Conservation (phyloP, 2,113 vertebrate species). For the Oriolus oriolus region DNA sequence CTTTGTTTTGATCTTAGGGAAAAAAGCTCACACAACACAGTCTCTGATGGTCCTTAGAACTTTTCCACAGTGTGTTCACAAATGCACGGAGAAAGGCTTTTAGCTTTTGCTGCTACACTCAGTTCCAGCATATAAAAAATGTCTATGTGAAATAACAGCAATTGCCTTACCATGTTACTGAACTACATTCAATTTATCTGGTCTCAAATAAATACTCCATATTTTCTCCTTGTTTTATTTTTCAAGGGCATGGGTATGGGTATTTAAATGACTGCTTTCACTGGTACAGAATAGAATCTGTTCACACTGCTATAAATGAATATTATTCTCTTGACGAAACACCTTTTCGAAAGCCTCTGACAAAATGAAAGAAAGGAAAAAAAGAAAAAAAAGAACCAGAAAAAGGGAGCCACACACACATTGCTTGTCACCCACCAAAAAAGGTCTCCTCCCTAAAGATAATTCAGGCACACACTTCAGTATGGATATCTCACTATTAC, state of each 20-base stretch:
- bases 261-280: conserved; percentile 67
- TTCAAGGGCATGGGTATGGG: conserved; percentile 52
- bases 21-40: background rate
- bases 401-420: background rate
- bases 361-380: background rate
- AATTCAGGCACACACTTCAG: background rate
- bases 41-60: background rate
- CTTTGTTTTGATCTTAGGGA: conserved; percentile 1
- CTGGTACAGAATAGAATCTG: conserved; percentile 31
- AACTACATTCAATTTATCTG: conserved; percentile 35
- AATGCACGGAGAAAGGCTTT: background rate
- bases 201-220: conserved; percentile 17
- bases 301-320: conserved; percentile 39
- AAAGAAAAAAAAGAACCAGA: background rate
- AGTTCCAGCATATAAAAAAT: background rate
- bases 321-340: conserved; percentile 41
- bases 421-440: conserved; percentile 8
- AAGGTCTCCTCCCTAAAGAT: conserved; percentile 32
- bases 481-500: background rate
- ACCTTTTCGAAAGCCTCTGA: conserved; percentile 42
- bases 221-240: conserved; percentile 63
- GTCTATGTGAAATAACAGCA: background rate
- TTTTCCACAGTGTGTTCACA: background rate
- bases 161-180: conserved; percentile 1
- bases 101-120: background rate